A percentile compares a stretch with the other conserved stretches of the same genome.
Evolutionary conservation across 2,888 invertebrate genomes (phyloP).

Genomic region (Acanthosepion lycidas): DNA sequence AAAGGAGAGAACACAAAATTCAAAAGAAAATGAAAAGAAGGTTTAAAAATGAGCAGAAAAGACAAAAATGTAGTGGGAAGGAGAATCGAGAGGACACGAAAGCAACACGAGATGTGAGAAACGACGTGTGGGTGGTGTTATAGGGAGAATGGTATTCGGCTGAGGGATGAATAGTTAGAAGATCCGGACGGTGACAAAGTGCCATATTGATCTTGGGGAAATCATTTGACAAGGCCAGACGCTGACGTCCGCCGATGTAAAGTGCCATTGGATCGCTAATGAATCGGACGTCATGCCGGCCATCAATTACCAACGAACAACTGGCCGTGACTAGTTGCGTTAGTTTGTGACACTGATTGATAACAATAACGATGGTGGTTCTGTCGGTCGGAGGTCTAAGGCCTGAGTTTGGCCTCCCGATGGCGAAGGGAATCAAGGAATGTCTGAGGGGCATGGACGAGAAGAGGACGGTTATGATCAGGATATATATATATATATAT

Average conservation of each 20-base stretch:
- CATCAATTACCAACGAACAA: background rate
- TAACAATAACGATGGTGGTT: background rate
- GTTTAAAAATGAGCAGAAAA: too few relatives aligned
- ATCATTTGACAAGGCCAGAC: background rate
- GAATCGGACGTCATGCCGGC: background rate
- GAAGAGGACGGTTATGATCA: too few relatives aligned
- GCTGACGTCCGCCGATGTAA: background rate
- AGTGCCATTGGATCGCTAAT: background rate
- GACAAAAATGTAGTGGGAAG: too few relatives aligned
- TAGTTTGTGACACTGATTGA: background rate
- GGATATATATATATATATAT: too few relatives aligned
- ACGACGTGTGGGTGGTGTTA: fast-evolving
- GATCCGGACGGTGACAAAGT: background rate
- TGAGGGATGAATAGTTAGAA: background rate
- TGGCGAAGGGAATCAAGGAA: background rate
- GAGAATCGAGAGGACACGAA: background rate
- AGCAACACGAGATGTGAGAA: background rate
- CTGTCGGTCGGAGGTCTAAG: background rate
- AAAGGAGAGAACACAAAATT: too few relatives aligned
- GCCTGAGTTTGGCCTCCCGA: background rate
- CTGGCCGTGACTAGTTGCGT: background rate
- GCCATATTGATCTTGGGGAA: background rate
- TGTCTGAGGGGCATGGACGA: too few relatives aligned
- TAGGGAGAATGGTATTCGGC: background rate
- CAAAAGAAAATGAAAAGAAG: too few relatives aligned